Evolutionary conservation across 1,140 invertebrate species (phyloP), one percentile per base, ranked within the genome.

Genomic region (Scylla paramamosain): DNA sequence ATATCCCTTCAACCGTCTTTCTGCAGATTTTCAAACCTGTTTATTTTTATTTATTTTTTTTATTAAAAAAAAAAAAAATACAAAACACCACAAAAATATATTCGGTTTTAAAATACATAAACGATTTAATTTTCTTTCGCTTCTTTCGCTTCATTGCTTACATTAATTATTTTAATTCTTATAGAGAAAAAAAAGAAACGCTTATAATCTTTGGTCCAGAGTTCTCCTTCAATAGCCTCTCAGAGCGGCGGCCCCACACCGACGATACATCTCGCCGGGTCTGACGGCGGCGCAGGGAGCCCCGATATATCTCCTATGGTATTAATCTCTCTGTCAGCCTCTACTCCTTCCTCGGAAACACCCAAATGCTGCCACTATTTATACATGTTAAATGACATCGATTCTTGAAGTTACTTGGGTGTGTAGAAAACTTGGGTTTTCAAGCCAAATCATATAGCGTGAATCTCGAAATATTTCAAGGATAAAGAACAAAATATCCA

Each of bases 251-350:
- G 89, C 59, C 59, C 87, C 93, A 29, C n/a, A 31, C 46, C 45
- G 29, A 46, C 89, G 77, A 94, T 94, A 94, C 88, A 91, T 94
- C 89, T 94, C 45, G 88, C 59, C 59, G 20, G 29, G 32, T 46
- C 87, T 67, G 88, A 83, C 88, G 89, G 77, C 93, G 52, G 67
- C 10, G 88, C 59, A 90, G 88, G 67, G 67, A 94, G 82, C 46
- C 28, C 8, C 88, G 59, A 94, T 94, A 94, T 84, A 94, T 94
- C 88, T 94, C 28, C 59, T 91, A 94, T 91, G 93, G 93, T 91
- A 94, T 94, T 94, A 94, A 94, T 94, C 93, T 91, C 93, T 94
- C 93, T 94, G 93, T 94, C 93, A 90, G n/a, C 25, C 89, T 67
- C 59, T n/a, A 48, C 91, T 93, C 91, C 91, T 46, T 84, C 84